Conservation (phyloP, 2,113 vertebrate genomes). For the Zosterops hypoxanthus region DNA sequence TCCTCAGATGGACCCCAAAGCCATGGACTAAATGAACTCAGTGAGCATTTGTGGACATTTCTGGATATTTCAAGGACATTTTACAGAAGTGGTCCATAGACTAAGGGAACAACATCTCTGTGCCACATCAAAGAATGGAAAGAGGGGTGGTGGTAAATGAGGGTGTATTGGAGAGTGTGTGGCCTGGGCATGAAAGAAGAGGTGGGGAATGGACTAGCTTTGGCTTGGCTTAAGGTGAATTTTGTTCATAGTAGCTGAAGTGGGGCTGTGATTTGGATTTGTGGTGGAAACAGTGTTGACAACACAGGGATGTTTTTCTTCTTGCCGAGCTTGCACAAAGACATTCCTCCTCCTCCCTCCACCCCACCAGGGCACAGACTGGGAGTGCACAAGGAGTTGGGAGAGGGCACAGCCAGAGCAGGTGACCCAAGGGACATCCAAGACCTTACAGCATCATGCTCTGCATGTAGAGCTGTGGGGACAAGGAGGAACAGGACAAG, state of each 20-base stretch:
- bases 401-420: background rate
- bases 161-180: accelerated
- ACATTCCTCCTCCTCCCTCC: background rate
- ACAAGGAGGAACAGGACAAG: background rate
- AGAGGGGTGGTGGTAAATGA: background rate
- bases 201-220: background rate
- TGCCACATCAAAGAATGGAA: background rate
- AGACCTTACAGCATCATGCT: background rate
- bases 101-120: background rate
- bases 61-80: background rate
- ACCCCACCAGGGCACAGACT: background rate
- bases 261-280: background rate
- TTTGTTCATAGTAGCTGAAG: background rate
- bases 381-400: background rate
- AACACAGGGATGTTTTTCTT: background rate
- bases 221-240: background rate
- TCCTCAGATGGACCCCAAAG: background rate
- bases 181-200: background rate
- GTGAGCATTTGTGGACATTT: background rate
- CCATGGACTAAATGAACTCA: background rate
- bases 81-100: background rate
- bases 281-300: background rate
- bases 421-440: background rate
- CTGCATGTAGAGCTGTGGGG: background rate
- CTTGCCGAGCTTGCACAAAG: no score